Base-by-base conservation (phyloP, 2,888 invertebrate genomes). In the Lepeophtheirus nordmannii region DNA sequence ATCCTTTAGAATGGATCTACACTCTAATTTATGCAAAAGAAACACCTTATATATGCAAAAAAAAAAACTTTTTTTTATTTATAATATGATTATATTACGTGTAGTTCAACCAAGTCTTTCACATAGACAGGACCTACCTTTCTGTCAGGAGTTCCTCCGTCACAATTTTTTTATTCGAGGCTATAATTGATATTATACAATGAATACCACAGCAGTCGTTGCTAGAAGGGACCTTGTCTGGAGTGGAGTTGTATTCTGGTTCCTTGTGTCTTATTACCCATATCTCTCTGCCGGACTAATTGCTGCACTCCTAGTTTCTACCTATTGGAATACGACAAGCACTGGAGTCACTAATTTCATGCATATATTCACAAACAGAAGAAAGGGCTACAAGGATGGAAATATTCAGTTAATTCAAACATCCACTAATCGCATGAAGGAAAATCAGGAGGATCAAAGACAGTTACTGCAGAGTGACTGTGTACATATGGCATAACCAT, bases 181-280 rank as follows among this genome's bases (percentile, higher is more conserved):
- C 41, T 14, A 41, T n/a, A 30, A 30, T 7, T 7, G 3, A 30
- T 7, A 30, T 59, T 23, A 30, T n/a, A 20, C 10, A 22, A 62
- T 62, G 62, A 62, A 62, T 20, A 38, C 37, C 23, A 37, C 37
- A 41, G 62, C 39, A 38, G 41, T 62, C 41, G 39, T 20, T 1
- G 40, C 10, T 12, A 37, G 62, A 14, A 37, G 62, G 20, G 62
- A 62, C 39, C 17, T 62, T 30, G 62, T 41, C 20, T 38, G 62
- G 41, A 30, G 40, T 39, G 38, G 38, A 10, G 62, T 62, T 8
- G 62, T 62, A 10, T 62, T 62, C 20, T 62, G 62, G 62, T 41
- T 62, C 41, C 41, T 62, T 12, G 62, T 62, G 39, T 20, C 17
- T 2, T 62, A 62, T 17, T 62, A 62, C 20, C 62, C 62, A 11